These are phyloP conservation scores for Drosophila funebris DNA, from an alignment of 1,140 invertebrate species.

Conservation along the genomic window DNA sequence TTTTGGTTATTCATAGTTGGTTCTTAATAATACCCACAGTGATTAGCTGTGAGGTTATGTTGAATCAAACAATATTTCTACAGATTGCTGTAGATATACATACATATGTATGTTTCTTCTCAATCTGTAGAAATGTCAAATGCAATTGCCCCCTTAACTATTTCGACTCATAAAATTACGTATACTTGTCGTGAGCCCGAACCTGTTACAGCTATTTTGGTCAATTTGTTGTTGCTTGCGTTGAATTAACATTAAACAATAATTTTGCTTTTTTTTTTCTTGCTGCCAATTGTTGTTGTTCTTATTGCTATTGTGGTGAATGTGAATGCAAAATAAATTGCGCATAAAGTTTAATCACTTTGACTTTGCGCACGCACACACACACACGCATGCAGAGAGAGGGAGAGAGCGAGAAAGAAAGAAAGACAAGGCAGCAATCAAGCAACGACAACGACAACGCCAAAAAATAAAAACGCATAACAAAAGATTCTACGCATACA, in stretches of 20 bases:
- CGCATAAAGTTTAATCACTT: constrained; percentile 83
- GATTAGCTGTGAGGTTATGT: not conserved
- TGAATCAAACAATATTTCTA: not conserved
- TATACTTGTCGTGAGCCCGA: constrained; percentile 39
- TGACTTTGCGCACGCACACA: constrained; percentile 68
- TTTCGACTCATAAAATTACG: constrained; percentile 40
- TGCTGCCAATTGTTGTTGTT: constrained; percentile 29
- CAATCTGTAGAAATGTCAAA: constrained; percentile 20
- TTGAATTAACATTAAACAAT: constrained; percentile 68
- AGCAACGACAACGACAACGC: constrained; percentile 53
- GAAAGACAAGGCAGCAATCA: constrained; percentile 36
- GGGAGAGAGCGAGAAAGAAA: not conserved
- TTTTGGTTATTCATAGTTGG: not conserved
- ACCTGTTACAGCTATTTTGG: constrained; percentile 55
- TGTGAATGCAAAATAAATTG: constrained; percentile 81
- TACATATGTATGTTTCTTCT: not conserved
- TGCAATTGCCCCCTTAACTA: constrained; percentile 28
- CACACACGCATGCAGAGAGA: constrained; percentile 3
- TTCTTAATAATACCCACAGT: not conserved
- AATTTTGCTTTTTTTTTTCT: constrained; percentile 34
- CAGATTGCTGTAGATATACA: not conserved
- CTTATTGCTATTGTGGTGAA: constrained; percentile 35
- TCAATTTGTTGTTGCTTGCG: constrained; percentile 19
- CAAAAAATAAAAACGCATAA: constrained; percentile 74
- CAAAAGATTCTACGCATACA: constrained; percentile 69